phyloP scores from a whole-genome alignment of 2,797 vertebrate genomes.

The Betta splendens region DNA sequence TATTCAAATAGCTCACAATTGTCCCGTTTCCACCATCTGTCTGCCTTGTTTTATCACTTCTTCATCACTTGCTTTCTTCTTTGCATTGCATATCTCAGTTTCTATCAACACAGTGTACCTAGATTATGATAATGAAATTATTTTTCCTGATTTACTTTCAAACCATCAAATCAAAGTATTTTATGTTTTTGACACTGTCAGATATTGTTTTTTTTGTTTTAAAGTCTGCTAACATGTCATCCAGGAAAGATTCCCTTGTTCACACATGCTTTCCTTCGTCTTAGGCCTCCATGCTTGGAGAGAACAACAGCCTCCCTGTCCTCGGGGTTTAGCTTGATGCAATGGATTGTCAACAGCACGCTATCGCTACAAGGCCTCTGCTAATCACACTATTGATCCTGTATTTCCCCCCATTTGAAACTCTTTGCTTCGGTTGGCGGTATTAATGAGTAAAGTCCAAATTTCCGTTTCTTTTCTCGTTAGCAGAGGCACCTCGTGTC shows the following conservation, averaged over 20 bases:
- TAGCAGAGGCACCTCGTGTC: conserved; percentile 57
- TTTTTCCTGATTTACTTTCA: neutral
- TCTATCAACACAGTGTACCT: neutral
- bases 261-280: conserved; percentile 32
- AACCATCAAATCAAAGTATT: too few relatives aligned
- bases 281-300: conserved; percentile 41
- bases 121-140: neutral
- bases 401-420: conserved; percentile 81
- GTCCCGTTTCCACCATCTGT: conserved; percentile 6
- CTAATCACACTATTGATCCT: conserved; percentile 86
- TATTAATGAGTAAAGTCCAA: conserved; percentile 80
- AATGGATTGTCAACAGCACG: conserved; percentile 78
- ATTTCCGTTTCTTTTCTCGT: conserved; percentile 58
- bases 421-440: conserved; percentile 77
- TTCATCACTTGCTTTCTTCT: neutral
- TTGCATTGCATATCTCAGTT: neutral
- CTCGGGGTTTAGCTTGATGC: conserved; percentile 69
- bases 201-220: conserved; percentile 8
- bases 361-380: conserved; percentile 82
- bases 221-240: conserved; percentile 2
- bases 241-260: conserved; percentile 36
- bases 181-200: neutral
- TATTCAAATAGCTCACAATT: conserved; percentile 22
- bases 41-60: conserved; percentile 1
- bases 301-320: conserved; percentile 46